Evolutionary conservation across 1,140 invertebrate species (phyloP), one percentile per base, ranked within the genome.

Genomic region (Camponotus pennsylvanicus): DNA sequence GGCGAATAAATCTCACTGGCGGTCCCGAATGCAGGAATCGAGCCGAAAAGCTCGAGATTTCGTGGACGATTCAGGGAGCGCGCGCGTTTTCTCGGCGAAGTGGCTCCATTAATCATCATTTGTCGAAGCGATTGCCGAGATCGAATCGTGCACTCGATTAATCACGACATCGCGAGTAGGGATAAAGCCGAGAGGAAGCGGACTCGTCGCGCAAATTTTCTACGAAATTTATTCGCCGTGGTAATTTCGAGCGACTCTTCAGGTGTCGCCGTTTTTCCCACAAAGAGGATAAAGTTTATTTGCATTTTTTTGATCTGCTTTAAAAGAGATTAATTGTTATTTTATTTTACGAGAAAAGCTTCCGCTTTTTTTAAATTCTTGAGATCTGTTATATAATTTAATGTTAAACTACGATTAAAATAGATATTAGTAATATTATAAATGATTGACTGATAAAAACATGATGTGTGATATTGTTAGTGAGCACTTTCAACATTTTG

Each of bases 71-170:
- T 76, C 73, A 69, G 32, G 27, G 55, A 45, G 37, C 75, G 79
- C 55, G 69, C 82, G 27, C 75, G 37, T 78, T 85, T 82, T 73
- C 64, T 32, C 59, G 57, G 34, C 64, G 52, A 40, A 86, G 55
- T 73, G 71, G 45, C 55, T 40, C 90, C 91, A 93, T 94, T 94
- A 93, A 93, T 94, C 93, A 93, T 94, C 91, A 92, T 94, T 93
- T 93, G 93, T 93, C 93, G 92, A 93, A 93, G 89, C 87, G 49
- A 79, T 64, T 75, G 40, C 45, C 85, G 89, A 90, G 92, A 92
- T 92, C 92, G 90, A 92, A 93, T 92, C 91, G 92, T 90, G 86
- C 88, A 89, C 89, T 90, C 92, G 92, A 93, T 93, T 92, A 93
- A 93, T 94, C 92, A 93, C 91, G 90, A 89, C 89, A 91, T 91